These are phyloP conservation scores for Ochlodes sylvanus DNA, from an alignment of 2,888 invertebrate genomes.

Conservation along the genomic window DNA sequence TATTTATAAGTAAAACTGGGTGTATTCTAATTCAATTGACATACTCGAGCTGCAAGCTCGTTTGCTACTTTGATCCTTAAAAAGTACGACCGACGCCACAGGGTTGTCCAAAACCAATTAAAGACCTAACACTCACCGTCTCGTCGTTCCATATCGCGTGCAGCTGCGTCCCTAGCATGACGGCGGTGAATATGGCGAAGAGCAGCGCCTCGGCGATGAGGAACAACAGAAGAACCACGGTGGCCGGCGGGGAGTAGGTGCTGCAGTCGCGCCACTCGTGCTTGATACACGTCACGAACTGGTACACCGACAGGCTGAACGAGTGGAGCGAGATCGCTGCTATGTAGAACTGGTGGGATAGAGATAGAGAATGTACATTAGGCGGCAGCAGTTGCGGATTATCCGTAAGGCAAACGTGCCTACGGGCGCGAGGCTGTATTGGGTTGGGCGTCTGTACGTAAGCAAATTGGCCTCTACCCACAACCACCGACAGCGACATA, in stretches of 20 bases:
- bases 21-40: no score
- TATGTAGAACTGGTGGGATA: constrained; percentile 94
- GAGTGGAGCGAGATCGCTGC: constrained; percentile 98
- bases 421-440: no score
- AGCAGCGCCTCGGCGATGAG: constrained; percentile 97
- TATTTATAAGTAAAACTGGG: no score
- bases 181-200: constrained; percentile 98
- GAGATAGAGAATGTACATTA: not conserved
- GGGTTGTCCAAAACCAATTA: not conserved
- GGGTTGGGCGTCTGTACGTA: no score
- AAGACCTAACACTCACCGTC: constrained; percentile 86
- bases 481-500: no score
- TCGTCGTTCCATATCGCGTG: constrained; percentile 99
- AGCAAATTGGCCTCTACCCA: no score
- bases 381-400: no score
- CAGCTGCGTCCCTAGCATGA: constrained; percentile 98
- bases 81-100: not conserved
- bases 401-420: no score
- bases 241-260: constrained; percentile 97
- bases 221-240: constrained; percentile 95
- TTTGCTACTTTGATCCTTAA: no score
- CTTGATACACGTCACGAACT: constrained; percentile 96
- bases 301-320: constrained; percentile 95
- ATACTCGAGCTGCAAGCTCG: no score
- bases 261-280: constrained; percentile 98